These are phyloP conservation scores for Pelobates cultripes DNA, from an alignment of 2,797 vertebrate genomes.

Conservation along the genomic window DNA sequence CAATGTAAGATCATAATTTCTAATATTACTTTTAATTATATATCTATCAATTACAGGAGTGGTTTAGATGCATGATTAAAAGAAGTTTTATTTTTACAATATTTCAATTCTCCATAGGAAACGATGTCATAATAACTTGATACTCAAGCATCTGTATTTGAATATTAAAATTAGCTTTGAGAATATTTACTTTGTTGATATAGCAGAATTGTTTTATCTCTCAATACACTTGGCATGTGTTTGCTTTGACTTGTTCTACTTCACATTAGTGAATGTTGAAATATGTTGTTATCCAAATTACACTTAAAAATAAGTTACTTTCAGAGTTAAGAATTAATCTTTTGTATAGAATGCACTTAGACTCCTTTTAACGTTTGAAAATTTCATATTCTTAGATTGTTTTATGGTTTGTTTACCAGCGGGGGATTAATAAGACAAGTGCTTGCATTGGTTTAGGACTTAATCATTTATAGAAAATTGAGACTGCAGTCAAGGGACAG, in stretches of 20 bases:
- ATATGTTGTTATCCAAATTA: slow-evolving; percentile 29
- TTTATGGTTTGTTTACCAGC: slow-evolving; percentile 38
- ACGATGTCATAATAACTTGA: not conserved
- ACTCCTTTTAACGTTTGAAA: not conserved
- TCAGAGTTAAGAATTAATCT: slow-evolving; percentile 24
- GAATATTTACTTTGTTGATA: slow-evolving; percentile 46
- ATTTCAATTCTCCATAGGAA: not conserved
- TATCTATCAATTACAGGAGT: not conserved
- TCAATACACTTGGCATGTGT: slow-evolving; percentile 14
- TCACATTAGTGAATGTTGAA: slow-evolving; percentile 7
- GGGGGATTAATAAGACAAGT: slow-evolving; percentile 45
- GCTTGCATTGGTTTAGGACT: slow-evolving; percentile 24
- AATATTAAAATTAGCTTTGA: slow-evolving; percentile 24
- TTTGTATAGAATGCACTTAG: slow-evolving; percentile 6
- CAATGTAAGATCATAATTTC: no score
- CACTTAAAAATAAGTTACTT: slow-evolving; percentile 14
- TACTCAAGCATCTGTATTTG: slow-evolving; percentile 8
- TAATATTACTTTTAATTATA: no score
- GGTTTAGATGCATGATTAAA: not conserved
- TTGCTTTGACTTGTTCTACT: slow-evolving; percentile 33
- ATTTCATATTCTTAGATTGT: slow-evolving; percentile 22
- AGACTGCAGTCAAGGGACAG: slow-evolving; percentile 25
- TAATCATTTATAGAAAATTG: slow-evolving; percentile 40
- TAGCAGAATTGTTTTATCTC: slow-evolving; percentile 25
- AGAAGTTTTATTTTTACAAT: slow-evolving; percentile 11